These are phyloP conservation scores for Trichechus manatus DNA, from an alignment of 2,113 vertebrate genomes.

Conservation along the genomic window DNA sequence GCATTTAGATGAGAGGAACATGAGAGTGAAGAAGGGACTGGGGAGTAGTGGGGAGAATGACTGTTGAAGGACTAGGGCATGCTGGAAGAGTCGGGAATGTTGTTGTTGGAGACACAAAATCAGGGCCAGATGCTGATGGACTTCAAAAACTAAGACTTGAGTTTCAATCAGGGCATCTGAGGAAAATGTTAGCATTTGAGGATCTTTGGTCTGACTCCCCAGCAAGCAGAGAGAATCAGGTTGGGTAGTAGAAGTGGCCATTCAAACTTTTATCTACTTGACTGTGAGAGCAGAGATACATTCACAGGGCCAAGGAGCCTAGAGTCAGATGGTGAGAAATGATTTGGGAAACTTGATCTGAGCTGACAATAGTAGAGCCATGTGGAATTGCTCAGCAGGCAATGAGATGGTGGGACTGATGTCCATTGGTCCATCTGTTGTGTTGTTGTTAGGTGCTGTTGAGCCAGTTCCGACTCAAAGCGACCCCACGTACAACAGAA, in stretches of 20 bases:
- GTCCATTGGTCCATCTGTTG: not conserved
- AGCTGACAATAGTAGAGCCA: fast-evolving
- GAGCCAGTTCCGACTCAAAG: no score
- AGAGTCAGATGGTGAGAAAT: not conserved
- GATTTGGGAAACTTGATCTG: no score
- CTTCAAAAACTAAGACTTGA: not conserved
- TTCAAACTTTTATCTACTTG: not conserved
- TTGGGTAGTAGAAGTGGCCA: fast-evolving
- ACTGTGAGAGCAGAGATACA: fast-evolving
- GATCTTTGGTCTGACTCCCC: not conserved
- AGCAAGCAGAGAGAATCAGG: not conserved
- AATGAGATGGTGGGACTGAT: fast-evolving
- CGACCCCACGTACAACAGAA: no score
- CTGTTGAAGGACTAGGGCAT: not conserved
- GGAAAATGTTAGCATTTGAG: not conserved
- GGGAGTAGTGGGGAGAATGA: fast-evolving
- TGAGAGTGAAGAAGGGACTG: not conserved
- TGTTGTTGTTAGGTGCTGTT: no score
- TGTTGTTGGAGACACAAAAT: not conserved
- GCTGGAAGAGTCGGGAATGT: not conserved
- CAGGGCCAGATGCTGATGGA: not conserved
- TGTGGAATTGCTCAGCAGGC: not conserved
- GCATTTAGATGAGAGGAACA: fast-evolving
- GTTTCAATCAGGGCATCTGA: not conserved
- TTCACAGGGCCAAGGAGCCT: not conserved